Evolutionary conservation across 1,140 invertebrate genomes (phyloP).

Genomic region (Apolygus lucorum): DNA sequence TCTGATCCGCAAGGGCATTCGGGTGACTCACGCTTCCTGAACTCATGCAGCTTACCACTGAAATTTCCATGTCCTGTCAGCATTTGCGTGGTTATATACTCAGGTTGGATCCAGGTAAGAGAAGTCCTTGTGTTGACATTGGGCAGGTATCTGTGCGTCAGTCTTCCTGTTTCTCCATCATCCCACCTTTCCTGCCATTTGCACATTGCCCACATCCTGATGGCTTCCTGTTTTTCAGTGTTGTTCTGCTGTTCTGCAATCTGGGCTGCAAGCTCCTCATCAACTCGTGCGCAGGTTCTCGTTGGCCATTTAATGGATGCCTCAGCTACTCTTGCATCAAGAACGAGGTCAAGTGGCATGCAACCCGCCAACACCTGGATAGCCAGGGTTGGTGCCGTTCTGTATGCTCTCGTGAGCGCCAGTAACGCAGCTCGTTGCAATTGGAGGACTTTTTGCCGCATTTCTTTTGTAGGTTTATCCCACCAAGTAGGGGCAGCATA

Average conservation of each 20-base stretch:
- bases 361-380: background rate
- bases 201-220: background rate
- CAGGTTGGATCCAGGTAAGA: background rate
- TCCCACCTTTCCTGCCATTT: conserved; percentile 4
- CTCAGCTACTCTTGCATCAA: background rate
- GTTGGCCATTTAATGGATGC: background rate
- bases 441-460: background rate
- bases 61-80: background rate
- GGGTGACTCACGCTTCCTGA: background rate
- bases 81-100: background rate
- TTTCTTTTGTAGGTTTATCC: background rate
- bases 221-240: background rate
- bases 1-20: background rate
- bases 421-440: background rate
- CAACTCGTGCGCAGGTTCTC: background rate
- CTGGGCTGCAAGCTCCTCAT: background rate
- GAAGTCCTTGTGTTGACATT: background rate
- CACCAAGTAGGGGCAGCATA: background rate
- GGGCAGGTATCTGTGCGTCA: too few species aligned
- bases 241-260: background rate
- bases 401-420: background rate
- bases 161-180: background rate
- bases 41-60: too few species aligned
- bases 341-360: background rate
- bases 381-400: background rate